Base-by-base conservation (phyloP, 2,888 invertebrate species). In the Melanchra persicariae region DNA sequence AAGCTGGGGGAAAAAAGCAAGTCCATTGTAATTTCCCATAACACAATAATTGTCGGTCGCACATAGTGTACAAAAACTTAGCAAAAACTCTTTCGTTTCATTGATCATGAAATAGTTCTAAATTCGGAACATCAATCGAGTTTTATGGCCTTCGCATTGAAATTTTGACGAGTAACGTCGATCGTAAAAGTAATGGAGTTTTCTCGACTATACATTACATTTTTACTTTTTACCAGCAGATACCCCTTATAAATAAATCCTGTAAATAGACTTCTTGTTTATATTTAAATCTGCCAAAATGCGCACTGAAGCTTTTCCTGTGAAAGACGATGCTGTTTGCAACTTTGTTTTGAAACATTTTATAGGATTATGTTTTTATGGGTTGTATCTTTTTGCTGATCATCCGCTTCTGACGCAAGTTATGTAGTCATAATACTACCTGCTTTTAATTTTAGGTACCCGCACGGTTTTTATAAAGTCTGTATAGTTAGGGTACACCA, bases 71-170 rank as follows among this genome's bases (percentile, higher is more conserved):
- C 58, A 74, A 70, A 73, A 74, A 69, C 62, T 74, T 59, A 57
- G 71, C 73, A 70, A 77, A 79, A 60, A 73, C 60, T 64, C 70
- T 60, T 65, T 60, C 67, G 70, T 75, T 71, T 70, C 52, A 62
- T 57, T 55, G 61, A 66, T 72, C n/a, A 64, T 67, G 76, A 81
- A 82, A 84, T 82, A 72, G 72, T 78, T 87, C 85, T 87, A 87
- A 85, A 87, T 85, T 80, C 71, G 84, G 79, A 82, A 87, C 88
- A 88, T 87, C 88, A 85, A 84, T 85, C 82, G 82, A 55, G 72
- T 83, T 87, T 89, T 88, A 89, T 87, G 84, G 81, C 81, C 78
- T 86, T 88, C 85, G 86, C 87, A 88, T 89, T 88, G 85, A 88
- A 88, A 87, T 84, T 83, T 85, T 88, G 84, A 84, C 84, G 83